Evolutionary conservation across 2,113 vertebrate genomes (phyloP).

Genomic region (Mus pahari): DNA sequence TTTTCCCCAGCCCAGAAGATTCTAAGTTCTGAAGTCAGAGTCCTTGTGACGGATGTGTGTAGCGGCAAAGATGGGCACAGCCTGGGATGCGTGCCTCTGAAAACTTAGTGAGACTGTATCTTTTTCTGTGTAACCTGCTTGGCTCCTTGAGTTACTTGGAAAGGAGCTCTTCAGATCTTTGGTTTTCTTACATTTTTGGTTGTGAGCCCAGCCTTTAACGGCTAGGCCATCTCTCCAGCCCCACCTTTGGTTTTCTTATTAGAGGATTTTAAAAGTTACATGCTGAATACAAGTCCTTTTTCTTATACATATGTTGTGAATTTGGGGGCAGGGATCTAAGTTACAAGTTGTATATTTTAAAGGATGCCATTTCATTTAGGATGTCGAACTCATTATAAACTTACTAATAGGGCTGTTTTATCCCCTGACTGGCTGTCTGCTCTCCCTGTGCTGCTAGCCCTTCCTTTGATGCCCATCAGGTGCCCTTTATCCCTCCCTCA

Average conservation of each 20-base stretch:
- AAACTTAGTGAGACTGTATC: not conserved
- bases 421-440: not conserved
- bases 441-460: not conserved
- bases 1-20: slow-evolving; percentile 37
- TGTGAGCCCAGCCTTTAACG: no score
- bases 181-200: not conserved
- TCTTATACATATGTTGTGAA: slow-evolving; percentile 43
- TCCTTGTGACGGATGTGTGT: not conserved
- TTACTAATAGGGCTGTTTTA: not conserved
- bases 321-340: not conserved
- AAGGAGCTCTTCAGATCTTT: slow-evolving; percentile 34
- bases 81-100: not conserved
- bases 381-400: slow-evolving; percentile 40
- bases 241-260: slow-evolving; percentile 1
- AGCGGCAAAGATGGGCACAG: slow-evolving; percentile 23
- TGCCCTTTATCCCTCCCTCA: not conserved
- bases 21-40: slow-evolving; percentile 20
- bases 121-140: slow-evolving; percentile 26
- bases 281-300: slow-evolving; percentile 35
- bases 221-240: no score
- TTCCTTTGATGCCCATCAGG: not conserved
- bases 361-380: slow-evolving; percentile 28
- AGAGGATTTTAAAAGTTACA: not conserved
- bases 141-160: slow-evolving; percentile 10
- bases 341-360: slow-evolving; percentile 32